Base-by-base conservation (phyloP, 2,113 vertebrate genomes). In the Craseonycteris thonglongyai region DNA sequence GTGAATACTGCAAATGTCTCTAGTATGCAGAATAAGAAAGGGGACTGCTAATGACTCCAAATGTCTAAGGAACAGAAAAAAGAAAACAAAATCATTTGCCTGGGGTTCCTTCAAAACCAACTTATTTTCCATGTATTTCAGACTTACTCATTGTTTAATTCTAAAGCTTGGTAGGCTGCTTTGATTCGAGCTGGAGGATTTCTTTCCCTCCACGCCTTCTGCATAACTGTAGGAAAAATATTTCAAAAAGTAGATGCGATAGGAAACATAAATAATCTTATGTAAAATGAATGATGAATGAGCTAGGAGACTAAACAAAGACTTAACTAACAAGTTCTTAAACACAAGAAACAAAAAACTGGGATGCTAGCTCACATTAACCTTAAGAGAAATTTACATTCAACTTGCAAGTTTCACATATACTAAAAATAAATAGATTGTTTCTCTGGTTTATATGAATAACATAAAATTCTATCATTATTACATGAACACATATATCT, bases 121-220 rank as follows among this genome's bases (percentile, higher is more conserved):
- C 59, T 92, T 96, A 94, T 7, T 79, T 93, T 90, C 66, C 5
- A 94, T 14, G 18, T 18, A 72, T 68, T 90, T 95, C 58, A 65
- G 72, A 99, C 99, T 99, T 97, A 99, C 99, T 99, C 99, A n/a
- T 99, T 99, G 98, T 99, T 99, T 96, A 99, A 95, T 97, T 99
- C 99, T 59, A 99, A 98, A 92, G 99, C 99, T 98, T 99, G 99
- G 95, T 99, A 98, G 0, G 99, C 99, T 97, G 99, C 99, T 98
- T 99, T 99, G 95, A 99, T 99, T 95, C 99, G 98, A 96, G 99
- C 99, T 95, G 99, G 99, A 76, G 99, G 99, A 98, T 99, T 99
- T 97, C 99, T 99, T 97, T 99, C 99, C 68, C 99, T 98, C 99
- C 99, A 99, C 2, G 99, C 99, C 96, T 99, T 99, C 98, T 99